Percentiles rank a stretch among this genome's conserved stretches.
Conservation (phyloP, 2,797 vertebrate genomes). For the Galago senegalensis region DNA sequence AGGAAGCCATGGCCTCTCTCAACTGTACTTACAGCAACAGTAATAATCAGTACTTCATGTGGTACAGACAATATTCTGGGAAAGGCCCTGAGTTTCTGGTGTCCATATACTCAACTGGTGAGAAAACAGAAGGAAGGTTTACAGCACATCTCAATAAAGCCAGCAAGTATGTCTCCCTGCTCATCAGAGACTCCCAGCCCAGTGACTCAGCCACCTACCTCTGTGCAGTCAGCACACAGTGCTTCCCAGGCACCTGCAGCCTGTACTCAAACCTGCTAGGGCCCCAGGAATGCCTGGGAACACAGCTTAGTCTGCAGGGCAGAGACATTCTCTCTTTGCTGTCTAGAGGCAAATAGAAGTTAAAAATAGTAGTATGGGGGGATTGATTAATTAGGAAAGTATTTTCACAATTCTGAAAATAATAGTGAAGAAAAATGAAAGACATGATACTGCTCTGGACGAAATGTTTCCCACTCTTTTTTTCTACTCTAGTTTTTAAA, state of each 20-base stretch:
- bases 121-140: neutral
- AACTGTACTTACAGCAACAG: constrained; percentile 55
- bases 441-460: neutral
- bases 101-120: rapidly evolving
- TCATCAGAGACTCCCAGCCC: neutral
- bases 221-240: constrained; percentile 51
- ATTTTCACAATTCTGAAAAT: neutral
- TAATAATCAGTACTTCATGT: rapidly evolving
- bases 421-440: neutral
- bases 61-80: constrained; percentile 69
- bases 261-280: neutral
- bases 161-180: neutral
- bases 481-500: neutral
- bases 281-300: neutral
- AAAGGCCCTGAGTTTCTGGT: neutral
- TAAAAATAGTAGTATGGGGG: neutral
- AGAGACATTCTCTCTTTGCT: neutral
- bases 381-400: neutral
- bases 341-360: neutral
- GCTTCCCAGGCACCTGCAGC: neutral
- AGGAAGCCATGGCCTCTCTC: neutral
- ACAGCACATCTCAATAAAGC: constrained; percentile 24
- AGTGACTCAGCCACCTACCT: constrained; percentile 53
- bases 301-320: neutral
- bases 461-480: neutral